Conservation (phyloP, 2,113 vertebrate genomes). For the Copsychus sechellarum region DNA sequence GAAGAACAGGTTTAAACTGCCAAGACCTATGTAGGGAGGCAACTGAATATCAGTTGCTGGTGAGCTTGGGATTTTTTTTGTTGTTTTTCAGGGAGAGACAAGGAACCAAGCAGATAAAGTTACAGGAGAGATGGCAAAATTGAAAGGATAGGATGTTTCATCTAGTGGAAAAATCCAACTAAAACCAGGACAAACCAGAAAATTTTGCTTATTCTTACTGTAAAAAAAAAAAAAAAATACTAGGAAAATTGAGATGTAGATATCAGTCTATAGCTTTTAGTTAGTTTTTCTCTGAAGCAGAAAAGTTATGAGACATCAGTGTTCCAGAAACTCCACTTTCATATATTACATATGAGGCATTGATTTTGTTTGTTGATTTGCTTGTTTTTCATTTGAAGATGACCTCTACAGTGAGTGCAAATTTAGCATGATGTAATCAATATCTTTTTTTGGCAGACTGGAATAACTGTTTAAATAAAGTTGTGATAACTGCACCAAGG, state of each 20-base stretch:
- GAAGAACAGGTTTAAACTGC: neutral
- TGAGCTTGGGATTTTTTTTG: neutral
- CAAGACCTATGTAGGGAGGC: neutral
- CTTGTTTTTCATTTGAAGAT: conserved; percentile 12
- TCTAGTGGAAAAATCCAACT: neutral
- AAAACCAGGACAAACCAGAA: neutral
- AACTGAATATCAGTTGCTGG: neutral
- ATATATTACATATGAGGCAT: conserved; percentile 15
- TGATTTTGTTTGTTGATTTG: neutral
- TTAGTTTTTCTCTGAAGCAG: neutral
- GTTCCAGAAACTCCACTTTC: neutral
- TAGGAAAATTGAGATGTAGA: neutral
- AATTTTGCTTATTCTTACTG: neutral
- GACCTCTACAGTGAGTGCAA: conserved; percentile 18
- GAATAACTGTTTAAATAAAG: conserved; percentile 20
- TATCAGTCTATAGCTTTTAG: neutral
- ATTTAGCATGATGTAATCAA: conserved; percentile 14
- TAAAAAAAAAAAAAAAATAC: neutral
- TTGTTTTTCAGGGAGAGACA: neutral
- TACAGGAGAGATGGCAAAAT: neutral
- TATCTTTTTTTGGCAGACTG: conserved; percentile 29
- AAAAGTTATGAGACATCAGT: neutral
- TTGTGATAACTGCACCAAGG: neutral
- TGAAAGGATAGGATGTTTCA: neutral
- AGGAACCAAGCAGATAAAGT: neutral